A percentile compares a stretch with the other conserved stretches of the same genome.
Conservation (phyloP, 2,888 invertebrate genomes). For the Leptogaster cylindrica region DNA sequence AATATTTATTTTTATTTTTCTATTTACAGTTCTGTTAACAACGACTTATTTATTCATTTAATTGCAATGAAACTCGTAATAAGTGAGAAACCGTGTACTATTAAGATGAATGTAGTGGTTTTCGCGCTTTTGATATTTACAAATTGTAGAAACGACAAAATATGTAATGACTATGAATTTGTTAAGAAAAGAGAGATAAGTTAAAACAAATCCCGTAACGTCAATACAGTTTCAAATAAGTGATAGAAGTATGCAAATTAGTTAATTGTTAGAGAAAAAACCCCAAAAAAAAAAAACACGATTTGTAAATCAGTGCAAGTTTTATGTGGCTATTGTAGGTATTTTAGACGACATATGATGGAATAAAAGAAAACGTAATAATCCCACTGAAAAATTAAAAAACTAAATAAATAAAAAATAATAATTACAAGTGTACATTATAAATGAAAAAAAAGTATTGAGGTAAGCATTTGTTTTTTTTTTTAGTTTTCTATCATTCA, state of each 20-base stretch:
- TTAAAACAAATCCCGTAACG: constrained; percentile 11
- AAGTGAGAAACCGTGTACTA: constrained; percentile 24
- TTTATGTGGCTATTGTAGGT: constrained; percentile 34
- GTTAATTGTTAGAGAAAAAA: constrained; percentile 9
- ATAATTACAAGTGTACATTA: constrained; percentile 31
- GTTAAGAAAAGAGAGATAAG: constrained; percentile 4
- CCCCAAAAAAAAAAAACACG: too few species aligned
- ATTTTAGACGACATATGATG: constrained; percentile 11
- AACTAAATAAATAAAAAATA: constrained; percentile 1
- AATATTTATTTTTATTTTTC: constrained; percentile 4
- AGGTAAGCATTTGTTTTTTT: constrained; percentile 24
- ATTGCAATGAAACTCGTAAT: too few species aligned
- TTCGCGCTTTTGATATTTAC: constrained; percentile 35
- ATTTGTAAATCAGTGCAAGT: constrained; percentile 30
- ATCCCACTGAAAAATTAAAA: constrained; percentile 24
- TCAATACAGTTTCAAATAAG: constrained; percentile 34
- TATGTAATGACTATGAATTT: constrained; percentile 8
- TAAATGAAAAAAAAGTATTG: not conserved
- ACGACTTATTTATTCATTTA: too few species aligned
- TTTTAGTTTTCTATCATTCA: constrained; percentile 35
- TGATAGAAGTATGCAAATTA: constrained; percentile 30
- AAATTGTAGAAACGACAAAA: constrained; percentile 9
- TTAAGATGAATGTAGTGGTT: constrained; percentile 33
- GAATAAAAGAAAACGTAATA: constrained; percentile 12
- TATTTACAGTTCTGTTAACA: not conserved